Percentiles rank a stretch among this genome's conserved stretches.
Evolutionary conservation across 2,888 invertebrate species (phyloP).

Genomic region (Pristionchus exspectatus): DNA sequence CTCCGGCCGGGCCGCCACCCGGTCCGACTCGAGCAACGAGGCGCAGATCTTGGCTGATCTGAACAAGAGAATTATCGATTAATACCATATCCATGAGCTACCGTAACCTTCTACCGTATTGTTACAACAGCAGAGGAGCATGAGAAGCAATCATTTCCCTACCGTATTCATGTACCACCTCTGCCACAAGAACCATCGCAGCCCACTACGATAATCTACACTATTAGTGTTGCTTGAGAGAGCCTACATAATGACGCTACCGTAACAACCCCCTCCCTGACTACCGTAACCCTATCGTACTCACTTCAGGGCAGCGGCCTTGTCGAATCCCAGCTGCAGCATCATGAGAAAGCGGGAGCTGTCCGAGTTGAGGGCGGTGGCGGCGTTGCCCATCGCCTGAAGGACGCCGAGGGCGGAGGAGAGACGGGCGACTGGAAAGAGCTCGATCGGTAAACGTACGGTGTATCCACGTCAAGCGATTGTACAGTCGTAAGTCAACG

Average conservation of each 20-base stretch:
- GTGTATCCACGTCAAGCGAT: too few relatives aligned
- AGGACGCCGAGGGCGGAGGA: slow-evolving; percentile 89
- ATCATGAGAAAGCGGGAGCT: slow-evolving; percentile 93
- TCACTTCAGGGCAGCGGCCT: slow-evolving; percentile 82
- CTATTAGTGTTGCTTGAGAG: background rate
- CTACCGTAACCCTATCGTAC: slow-evolving; percentile 2
- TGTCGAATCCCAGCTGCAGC: slow-evolving; percentile 95
- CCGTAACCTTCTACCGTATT: background rate
- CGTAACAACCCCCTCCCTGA: too few relatives aligned
- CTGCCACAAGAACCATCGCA: too few relatives aligned
- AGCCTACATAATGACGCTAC: too few relatives aligned
- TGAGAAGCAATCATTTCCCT: too few relatives aligned
- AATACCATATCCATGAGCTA: background rate
- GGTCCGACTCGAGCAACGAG: slow-evolving; percentile 87
- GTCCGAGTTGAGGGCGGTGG: slow-evolving; percentile 90
- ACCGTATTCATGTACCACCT: too few relatives aligned
- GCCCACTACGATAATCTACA: background rate
- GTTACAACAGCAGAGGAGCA: too few relatives aligned
- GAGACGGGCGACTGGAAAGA: slow-evolving; percentile 89
- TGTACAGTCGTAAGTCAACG: too few relatives aligned
- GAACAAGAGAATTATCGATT: slow-evolving; percentile 53
- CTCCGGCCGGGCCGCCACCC: slow-evolving; percentile 86
- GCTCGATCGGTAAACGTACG: background rate
- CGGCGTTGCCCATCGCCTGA: slow-evolving; percentile 92
- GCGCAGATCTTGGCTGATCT: slow-evolving; percentile 78